Evolutionary conservation across 2,113 vertebrate species (phyloP), one percentile per base, ranked within the genome.

Genomic region (Colius striatus): DNA sequence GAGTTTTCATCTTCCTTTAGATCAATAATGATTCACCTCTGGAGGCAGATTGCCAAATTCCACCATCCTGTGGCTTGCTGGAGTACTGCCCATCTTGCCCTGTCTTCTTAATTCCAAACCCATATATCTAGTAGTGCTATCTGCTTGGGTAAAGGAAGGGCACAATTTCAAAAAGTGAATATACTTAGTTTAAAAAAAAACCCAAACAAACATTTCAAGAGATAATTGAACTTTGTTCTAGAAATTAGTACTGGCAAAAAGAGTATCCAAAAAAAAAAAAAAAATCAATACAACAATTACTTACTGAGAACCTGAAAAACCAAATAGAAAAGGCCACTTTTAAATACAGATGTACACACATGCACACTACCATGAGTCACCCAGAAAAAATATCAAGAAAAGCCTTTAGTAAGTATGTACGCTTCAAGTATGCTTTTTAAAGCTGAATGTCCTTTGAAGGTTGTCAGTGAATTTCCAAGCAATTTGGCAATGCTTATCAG

Each of bases 1-100:
- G 84, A 95, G 54, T 87, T 95, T 91, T 94, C 54, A 65, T 87
- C 87, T 82, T 92, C 78, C 70, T 84, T 91, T 87, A 71, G 89
- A 85, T 73, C 81, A 82, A 79, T 89, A 84, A 87, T 8, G 43
- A 92, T 65, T 84, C 84, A 79, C 21, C 75, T 48, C 58, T 38
- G 41, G 48, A 65, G 53, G 47, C 38, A 89, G 48, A 84, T 93
- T 77, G 93, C 68, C 57, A 61, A 85, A 80, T 16, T 92, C 77
- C 43, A 86, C 65, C 65, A 60, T 1, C 3, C 21, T 79, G 45
- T 53, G n/a, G 67, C 66, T 65, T 75, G 48, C 43, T 58, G 48
- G 16, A 62, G n/a, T n/a, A 79, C 45, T 76, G 61, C 19, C n/a
- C 50, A 78, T 57, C 3, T 7, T 60, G 43, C 16, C 38, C 41